Percentiles rank a stretch among this genome's conserved stretches.
Evolutionary conservation across 2,888 invertebrate species (phyloP).

Genomic region (Hemistola chrysoprasaria): DNA sequence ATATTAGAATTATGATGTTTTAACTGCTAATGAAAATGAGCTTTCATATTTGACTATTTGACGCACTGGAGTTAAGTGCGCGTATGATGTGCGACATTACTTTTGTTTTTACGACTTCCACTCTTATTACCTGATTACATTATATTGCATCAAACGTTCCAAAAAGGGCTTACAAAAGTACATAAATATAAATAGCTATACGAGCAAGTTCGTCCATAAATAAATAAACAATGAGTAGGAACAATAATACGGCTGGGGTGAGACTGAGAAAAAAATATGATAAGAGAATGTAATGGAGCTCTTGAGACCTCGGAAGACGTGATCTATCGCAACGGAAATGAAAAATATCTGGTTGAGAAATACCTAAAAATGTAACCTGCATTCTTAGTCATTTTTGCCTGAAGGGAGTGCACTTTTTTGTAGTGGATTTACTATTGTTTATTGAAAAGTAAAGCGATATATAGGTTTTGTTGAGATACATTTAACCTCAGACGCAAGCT

Average conservation of each 20-base stretch:
- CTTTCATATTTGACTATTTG: conserved; percentile 19
- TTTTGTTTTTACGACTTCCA: too few relatives aligned
- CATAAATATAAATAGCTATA: too few relatives aligned
- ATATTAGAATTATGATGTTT: conserved; percentile 25
- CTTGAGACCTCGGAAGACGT: conserved; percentile 5
- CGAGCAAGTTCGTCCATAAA: conserved; percentile 5
- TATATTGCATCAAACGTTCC: too few relatives aligned
- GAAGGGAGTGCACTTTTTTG: conserved; percentile 1
- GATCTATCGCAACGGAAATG: conserved; percentile 2
- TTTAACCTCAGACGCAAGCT: conserved; percentile 17
- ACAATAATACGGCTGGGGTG: conserved; percentile 11
- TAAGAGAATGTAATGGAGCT: conserved; percentile 13
- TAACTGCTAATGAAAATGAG: conserved; percentile 26
- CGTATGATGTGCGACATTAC: conserved; percentile 5
- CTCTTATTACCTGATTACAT: too few relatives aligned
- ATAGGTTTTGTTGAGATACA: too few relatives aligned
- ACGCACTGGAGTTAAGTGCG: too few relatives aligned
- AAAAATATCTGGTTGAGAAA: too few relatives aligned
- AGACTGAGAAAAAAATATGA: conserved; percentile 17
- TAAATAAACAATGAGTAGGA: conserved; percentile 18
- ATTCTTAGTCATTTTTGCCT: too few relatives aligned
- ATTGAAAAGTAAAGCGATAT: conserved; percentile 1
- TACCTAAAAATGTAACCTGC: too few relatives aligned
- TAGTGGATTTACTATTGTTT: neutral
- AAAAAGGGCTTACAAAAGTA: too few relatives aligned